Conservation (phyloP, 2,797 vertebrate species). For the Cottoperca gobio region DNA sequence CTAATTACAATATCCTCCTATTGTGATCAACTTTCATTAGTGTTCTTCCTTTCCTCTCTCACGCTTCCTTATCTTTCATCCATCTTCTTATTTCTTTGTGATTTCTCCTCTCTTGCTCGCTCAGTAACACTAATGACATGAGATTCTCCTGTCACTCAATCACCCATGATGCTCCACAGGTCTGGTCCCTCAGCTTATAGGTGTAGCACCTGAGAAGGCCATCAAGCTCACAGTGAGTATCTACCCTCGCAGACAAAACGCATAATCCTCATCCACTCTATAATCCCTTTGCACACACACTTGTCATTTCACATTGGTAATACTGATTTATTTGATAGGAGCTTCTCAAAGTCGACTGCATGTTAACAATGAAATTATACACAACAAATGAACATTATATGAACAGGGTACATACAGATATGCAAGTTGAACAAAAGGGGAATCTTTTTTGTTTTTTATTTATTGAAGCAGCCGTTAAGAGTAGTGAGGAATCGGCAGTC, state of each 20-base stretch:
- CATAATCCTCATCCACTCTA: neutral
- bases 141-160: slow-evolving; percentile 24
- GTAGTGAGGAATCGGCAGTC: too few species aligned
- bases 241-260: neutral
- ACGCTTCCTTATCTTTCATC: neutral
- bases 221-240: slow-evolving; percentile 97
- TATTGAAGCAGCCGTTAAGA: too few species aligned
- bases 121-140: slow-evolving; percentile 8
- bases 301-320: neutral
- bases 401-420: too few species aligned
- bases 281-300: neutral
- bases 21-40: neutral
- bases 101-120: neutral
- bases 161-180: slow-evolving; percentile 83
- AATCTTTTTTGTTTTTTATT: too few species aligned
- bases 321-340: neutral
- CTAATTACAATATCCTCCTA: neutral
- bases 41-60: neutral
- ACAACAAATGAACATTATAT: neutral
- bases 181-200: slow-evolving; percentile 97
- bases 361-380: neutral
- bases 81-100: neutral
- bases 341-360: neutral
- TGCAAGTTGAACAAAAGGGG: too few species aligned
- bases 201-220: slow-evolving; percentile 98